phyloP scores from a whole-genome alignment of 2,797 vertebrate genomes.

The Labeo calbasu region DNA sequence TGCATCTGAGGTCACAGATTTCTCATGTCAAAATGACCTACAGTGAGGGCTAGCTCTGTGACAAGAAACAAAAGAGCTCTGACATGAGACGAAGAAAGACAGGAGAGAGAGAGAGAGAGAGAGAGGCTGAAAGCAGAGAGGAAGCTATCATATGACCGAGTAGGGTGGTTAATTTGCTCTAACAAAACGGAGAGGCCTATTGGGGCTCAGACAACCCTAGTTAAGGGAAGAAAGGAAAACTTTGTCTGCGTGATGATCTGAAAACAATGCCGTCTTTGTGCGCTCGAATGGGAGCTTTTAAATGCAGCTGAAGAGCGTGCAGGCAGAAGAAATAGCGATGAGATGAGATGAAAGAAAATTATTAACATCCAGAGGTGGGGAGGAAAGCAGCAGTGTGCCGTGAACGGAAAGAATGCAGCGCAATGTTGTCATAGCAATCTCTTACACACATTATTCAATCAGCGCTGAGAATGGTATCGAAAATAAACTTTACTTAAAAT shows the following conservation, averaged over 20 bases:
- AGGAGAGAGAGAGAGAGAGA: not conserved
- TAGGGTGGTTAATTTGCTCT: slow-evolving; percentile 49
- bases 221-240: slow-evolving; percentile 44
- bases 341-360: slow-evolving; percentile 46
- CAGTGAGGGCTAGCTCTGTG: slow-evolving; percentile 35
- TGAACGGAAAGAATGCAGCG: slow-evolving; percentile 13
- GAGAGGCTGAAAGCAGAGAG: slow-evolving; percentile 12
- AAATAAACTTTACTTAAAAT: slow-evolving; percentile 19
- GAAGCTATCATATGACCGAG: slow-evolving; percentile 36
- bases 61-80: slow-evolving; percentile 45
- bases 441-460: not conserved
- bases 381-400: slow-evolving; percentile 7
- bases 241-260: slow-evolving; percentile 49
- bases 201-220: slow-evolving; percentile 42
- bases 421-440: slow-evolving; percentile 27
- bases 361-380: slow-evolving; percentile 42
- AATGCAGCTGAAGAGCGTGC: slow-evolving; percentile 38
- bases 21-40: slow-evolving; percentile 50
- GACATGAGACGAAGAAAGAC: slow-evolving; percentile 21
- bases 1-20: slow-evolving; percentile 49
- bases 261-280: slow-evolving; percentile 55
- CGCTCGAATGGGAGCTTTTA: slow-evolving; percentile 29
- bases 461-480: not conserved
- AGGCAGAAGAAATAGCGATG: slow-evolving; percentile 32
- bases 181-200: slow-evolving; percentile 46